Conservation (phyloP, 2,797 vertebrate species). For the Toxotes lorentzi region DNA sequence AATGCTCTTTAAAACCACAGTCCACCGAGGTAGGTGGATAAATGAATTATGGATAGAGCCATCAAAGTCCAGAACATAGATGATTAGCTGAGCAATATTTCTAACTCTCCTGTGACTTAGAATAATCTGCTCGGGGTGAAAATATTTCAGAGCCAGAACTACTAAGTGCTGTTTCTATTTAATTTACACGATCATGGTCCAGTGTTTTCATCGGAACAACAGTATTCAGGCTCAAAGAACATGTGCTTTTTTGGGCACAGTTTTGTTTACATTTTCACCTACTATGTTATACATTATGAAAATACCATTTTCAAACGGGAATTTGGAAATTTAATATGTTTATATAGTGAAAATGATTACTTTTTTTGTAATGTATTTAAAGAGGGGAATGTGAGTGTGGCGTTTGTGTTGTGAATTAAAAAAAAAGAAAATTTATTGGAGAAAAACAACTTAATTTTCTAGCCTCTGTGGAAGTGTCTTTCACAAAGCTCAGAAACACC, state of each 20-base stretch:
- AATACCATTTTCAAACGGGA: background rate
- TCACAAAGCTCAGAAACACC: too few species aligned
- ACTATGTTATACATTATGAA: background rate
- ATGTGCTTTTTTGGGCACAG: background rate
- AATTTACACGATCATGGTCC: background rate
- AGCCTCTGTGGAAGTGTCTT: too few species aligned
- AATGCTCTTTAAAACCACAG: constrained; percentile 62
- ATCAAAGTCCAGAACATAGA: constrained; percentile 35
- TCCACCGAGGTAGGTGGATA: constrained; percentile 36
- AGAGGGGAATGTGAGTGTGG: too few species aligned
- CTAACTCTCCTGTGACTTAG: background rate
- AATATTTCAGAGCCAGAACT: constrained; percentile 1
- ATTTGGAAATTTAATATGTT: background rate
- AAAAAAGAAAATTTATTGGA: too few species aligned
- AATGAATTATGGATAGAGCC: constrained; percentile 60
- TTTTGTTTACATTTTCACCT: background rate
- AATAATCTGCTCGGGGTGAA: constrained; percentile 18
- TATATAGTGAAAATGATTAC: background rate
- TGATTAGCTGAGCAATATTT: constrained; percentile 43
- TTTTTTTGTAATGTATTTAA: too few species aligned
- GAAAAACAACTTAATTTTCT: too few species aligned
- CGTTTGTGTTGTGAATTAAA: too few species aligned
- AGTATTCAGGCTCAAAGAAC: background rate
- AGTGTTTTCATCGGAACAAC: background rate
- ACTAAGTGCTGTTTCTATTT: constrained; percentile 8